phyloP scores from a whole-genome alignment of 2,113 vertebrate species.

The Daubentonia madagascariensis region DNA sequence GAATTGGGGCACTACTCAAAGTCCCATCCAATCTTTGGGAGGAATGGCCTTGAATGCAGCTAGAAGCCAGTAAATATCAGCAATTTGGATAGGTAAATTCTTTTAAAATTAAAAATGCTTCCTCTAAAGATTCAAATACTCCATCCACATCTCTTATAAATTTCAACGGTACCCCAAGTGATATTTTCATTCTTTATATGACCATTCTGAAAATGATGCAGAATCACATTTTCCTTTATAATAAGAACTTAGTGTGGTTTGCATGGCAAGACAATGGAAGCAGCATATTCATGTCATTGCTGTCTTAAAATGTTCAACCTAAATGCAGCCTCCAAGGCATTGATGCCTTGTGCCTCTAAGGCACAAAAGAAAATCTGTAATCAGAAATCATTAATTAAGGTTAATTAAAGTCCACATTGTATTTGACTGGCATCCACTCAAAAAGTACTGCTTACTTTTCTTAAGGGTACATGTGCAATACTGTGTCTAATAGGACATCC shows the following conservation, averaged over 20 bases:
- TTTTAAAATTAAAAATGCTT: neutral
- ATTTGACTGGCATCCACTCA: neutral
- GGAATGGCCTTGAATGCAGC: neutral
- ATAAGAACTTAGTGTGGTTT: neutral
- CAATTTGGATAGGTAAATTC: neutral
- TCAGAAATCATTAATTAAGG: slow-evolving; percentile 50
- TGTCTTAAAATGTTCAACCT: neutral
- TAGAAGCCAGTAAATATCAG: neutral
- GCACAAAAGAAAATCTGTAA: slow-evolving; percentile 33
- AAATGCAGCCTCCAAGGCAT: neutral
- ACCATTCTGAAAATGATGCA: neutral
- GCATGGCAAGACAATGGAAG: neutral
- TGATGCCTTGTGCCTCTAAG: neutral
- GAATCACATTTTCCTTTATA: neutral
- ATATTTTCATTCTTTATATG: neutral
- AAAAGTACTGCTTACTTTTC: slow-evolving; percentile 32
- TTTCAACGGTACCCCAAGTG: neutral
- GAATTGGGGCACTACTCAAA: neutral
- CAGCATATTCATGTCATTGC: neutral
- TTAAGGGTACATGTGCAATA: neutral
- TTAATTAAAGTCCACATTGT: slow-evolving; percentile 15
- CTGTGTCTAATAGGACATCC: neutral
- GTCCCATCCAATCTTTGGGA: neutral
- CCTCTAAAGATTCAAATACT: neutral
- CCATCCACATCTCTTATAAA: neutral